Percentiles rank a stretch among this genome's conserved stretches.
phyloP scores from a whole-genome alignment of 1,140 invertebrate species.

The Pachypeltis micranthus region DNA sequence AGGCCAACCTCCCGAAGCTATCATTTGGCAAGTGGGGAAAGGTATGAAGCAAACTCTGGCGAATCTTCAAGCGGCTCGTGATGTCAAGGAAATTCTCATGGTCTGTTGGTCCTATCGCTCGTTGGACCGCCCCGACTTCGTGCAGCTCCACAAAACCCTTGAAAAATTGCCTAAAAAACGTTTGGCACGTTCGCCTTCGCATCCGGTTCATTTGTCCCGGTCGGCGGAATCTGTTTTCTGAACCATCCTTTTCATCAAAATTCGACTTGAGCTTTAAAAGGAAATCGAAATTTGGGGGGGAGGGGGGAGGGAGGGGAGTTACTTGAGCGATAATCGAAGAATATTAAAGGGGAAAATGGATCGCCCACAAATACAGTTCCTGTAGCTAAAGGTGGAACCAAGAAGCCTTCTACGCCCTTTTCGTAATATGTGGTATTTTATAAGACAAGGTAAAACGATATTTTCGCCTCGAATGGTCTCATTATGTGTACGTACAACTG shows the following conservation, averaged over 20 bases:
- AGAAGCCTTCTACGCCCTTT: no score
- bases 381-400: no score
- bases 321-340: no score
- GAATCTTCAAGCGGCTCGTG: conserved; percentile 85
- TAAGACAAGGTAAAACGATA: no score
- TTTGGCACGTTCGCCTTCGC: conserved; percentile 89
- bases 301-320: no score
- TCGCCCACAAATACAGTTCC: no score
- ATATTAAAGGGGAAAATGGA: no score
- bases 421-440: no score
- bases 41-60: conserved; percentile 92
- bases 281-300: no score
- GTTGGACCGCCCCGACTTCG: conserved; percentile 79
- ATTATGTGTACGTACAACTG: no score
- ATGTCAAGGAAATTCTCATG: conserved; percentile 97
- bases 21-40: conserved; percentile 95
- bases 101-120: conserved; percentile 84
- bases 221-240: conserved; percentile 86
- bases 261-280: neutral
- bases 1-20: conserved; percentile 79
- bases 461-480: no score
- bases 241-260: neutral
- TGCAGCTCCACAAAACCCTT: conserved; percentile 66
- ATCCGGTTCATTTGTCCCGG: conserved; percentile 85
- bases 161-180: conserved; percentile 87